Conservation (phyloP, 2,797 vertebrate species). For the Choloepus didactylus region DNA sequence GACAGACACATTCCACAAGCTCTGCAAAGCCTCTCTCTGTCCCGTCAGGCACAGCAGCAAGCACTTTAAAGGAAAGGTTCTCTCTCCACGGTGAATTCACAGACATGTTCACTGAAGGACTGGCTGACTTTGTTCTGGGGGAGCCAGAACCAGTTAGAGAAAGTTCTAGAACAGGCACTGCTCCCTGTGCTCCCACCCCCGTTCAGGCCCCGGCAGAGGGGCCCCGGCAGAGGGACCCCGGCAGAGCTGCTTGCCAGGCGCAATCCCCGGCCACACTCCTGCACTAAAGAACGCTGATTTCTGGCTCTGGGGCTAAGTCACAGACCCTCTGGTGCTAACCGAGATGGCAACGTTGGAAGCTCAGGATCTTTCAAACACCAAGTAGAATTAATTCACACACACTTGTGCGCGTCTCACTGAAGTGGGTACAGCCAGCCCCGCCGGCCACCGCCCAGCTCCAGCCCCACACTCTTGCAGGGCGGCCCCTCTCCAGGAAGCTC, state of each 20-base stretch:
- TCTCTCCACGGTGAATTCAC: neutral
- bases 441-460: neutral
- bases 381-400: neutral
- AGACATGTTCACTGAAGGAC: neutral
- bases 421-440: accelerated
- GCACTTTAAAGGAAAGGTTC: neutral
- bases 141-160: neutral
- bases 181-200: neutral
- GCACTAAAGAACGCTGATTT: neutral
- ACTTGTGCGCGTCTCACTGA: neutral
- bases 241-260: neutral
- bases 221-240: too few species aligned
- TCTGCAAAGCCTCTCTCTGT: neutral
- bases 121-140: neutral
- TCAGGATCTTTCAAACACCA: neutral
- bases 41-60: neutral
- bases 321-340: neutral
- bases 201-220: accelerated
- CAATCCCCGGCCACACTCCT: neutral
- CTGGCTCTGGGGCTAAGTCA: neutral
- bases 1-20: neutral
- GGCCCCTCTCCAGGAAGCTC: neutral
- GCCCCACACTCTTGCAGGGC: neutral
- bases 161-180: neutral
- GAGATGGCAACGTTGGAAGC: neutral